A percentile compares a stretch with the other conserved stretches of the same genome.
phyloP scores from a whole-genome alignment of 2,113 vertebrate genomes.

The Chauna torquata region DNA sequence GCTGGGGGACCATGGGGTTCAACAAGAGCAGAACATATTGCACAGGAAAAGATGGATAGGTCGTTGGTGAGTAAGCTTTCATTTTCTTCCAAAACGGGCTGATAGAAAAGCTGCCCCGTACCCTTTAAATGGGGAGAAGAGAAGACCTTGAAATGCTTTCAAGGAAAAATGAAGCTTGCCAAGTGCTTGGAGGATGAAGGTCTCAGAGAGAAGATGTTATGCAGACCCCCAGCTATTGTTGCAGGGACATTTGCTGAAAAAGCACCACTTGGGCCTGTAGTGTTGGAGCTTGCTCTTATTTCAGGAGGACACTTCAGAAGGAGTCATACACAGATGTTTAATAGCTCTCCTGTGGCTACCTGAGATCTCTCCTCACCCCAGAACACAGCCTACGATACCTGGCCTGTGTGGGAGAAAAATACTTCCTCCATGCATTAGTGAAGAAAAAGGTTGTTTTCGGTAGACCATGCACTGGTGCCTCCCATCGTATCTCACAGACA shows the following conservation, averaged over 20 bases:
- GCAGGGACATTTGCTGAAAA: not conserved
- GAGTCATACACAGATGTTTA: not conserved
- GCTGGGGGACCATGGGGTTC: not conserved
- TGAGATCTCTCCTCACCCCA: not conserved
- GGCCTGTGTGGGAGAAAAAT: not conserved
- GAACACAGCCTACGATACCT: not conserved
- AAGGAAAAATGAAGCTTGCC: not conserved
- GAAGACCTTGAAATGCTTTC: not conserved
- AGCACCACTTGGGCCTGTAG: not conserved
- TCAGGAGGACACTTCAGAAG: not conserved
- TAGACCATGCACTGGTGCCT: not conserved
- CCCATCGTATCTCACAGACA: not conserved
- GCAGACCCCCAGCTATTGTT: not conserved
- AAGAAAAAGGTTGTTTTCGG: not conserved
- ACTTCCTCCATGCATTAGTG: not conserved
- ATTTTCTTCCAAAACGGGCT: not conserved
- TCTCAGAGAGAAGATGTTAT: not conserved
- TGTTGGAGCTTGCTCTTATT: not conserved
- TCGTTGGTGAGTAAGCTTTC: not conserved
- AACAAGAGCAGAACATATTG: not conserved
- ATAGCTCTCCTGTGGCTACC: not conserved
- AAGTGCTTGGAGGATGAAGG: not conserved
- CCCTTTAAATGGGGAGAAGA: not conserved
- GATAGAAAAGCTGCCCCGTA: not conserved
- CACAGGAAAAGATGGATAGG: not conserved